Conservation (phyloP, 1,140 invertebrate species). For the Meloidogyne floridensis region DNA sequence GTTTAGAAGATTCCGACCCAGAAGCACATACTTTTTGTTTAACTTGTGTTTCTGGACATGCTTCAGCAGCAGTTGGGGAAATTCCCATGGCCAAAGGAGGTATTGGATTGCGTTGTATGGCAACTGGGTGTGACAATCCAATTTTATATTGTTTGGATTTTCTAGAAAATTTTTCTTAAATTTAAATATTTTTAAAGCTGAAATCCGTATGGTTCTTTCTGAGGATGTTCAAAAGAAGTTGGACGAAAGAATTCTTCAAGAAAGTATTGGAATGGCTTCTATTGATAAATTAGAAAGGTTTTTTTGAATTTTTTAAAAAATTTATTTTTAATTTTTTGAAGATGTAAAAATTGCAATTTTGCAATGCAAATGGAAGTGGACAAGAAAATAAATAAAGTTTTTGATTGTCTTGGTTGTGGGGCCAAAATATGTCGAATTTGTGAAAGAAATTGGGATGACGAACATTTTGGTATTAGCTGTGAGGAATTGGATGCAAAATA, state of each 20-base stretch:
- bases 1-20: slow-evolving; percentile 3
- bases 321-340: slow-evolving; percentile 16
- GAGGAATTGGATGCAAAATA: slow-evolving; percentile 34
- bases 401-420: slow-evolving; percentile 37
- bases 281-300: slow-evolving; percentile 39
- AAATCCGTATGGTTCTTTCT: slow-evolving; percentile 29
- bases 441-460: slow-evolving; percentile 41
- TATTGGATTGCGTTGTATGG: slow-evolving; percentile 43
- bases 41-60: slow-evolving; percentile 30
- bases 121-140: slow-evolving; percentile 37
- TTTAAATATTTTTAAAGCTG: slow-evolving; percentile 28
- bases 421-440: slow-evolving; percentile 40
- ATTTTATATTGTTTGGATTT: slow-evolving; percentile 39
- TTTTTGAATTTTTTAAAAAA: slow-evolving; percentile 1
- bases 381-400: slow-evolving; percentile 46
- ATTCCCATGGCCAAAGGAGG: slow-evolving; percentile 42
- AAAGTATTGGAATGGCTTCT: slow-evolving; percentile 38
- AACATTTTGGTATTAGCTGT: slow-evolving; percentile 45
- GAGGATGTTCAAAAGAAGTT: slow-evolving; percentile 31
- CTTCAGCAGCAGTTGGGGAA: slow-evolving; percentile 36
- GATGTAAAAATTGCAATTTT: slow-evolving; percentile 45
- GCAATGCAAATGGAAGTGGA: slow-evolving; percentile 36
- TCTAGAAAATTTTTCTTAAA: background rate
- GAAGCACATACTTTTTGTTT: slow-evolving; percentile 31
- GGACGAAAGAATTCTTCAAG: slow-evolving; percentile 46